Base-by-base conservation (phyloP, 2,797 vertebrate genomes). In the Manis crassicaudata region DNA sequence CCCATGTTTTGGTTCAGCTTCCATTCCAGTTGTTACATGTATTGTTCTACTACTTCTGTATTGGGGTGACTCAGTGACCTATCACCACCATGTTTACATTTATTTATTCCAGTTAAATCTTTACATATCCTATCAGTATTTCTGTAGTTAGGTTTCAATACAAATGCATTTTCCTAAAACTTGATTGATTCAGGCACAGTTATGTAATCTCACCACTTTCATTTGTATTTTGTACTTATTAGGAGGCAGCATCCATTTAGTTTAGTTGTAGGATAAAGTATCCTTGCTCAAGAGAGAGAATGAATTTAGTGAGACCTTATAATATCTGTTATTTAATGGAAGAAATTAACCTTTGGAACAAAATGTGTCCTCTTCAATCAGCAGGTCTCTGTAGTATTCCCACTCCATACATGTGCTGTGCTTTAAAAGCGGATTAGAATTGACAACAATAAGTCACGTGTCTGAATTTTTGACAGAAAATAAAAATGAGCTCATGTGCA, bases 401-500 rank as follows among this genome's bases (percentile, higher is more conserved):
- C 96, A 97, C 97, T 96, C 96, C 95, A 97, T 97, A 97, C 94
- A 96, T 97, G 95, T 92, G 96, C 95, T 97, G 92, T 97, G 97
- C 89, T 93, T 97, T 98, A 97, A 97, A 98, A 98, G 97, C 97
- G 98, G 97, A 98, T 98, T 98, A 97, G 97, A 98, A 98, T 79
- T 98, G 98, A 98, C 97, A 98, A 98, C 98, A 98, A 98, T 98
- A 98, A 98, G 98, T 98, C 97, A 98, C 97, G 90, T 97, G 98
- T 97, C 97, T 97, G 97, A 97, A 98, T 98, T 98, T 98, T 97
- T 98, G 98, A 98, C 93, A 98, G 99, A 99, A 99, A 99, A 99
- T 99, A 99, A 99, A 99, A 98, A 99, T 98, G 98, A 99, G 98
- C 98, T 98, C 98, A 98, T 98, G 98, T 97, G 98, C 81, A 96